Base-by-base conservation (phyloP, 2,888 invertebrate genomes). In the Tetragonisca angustula region DNA sequence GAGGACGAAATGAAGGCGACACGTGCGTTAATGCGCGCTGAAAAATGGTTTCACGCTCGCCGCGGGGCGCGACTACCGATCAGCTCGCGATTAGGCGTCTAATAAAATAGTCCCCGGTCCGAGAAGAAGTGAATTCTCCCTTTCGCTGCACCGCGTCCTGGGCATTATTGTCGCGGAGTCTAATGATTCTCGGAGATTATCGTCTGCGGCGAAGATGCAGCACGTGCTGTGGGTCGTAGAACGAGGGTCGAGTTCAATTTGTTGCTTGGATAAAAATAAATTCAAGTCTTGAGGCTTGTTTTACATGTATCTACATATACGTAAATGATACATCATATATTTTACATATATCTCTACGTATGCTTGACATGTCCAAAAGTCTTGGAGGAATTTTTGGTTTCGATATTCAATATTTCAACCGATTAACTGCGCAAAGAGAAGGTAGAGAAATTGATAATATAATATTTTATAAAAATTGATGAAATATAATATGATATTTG, bases 21-120 rank as follows among this genome's bases (percentile, higher is more conserved):
- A 92, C 91, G 91, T 90, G 76, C 84, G 84, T 81, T 91, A 90
- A 91, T 91, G 86, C 88, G 68, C 85, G 78, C 79, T 92, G 90
- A 92, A 91, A 91, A 91, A 92, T 92, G 87, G 88, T 92, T 91
- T 88, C 76, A 86, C 83, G 88, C 84, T 61, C 43, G 32, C 59
- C 59, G 50, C 19, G 79, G 74, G 78, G 52, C 59, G 70, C 54
- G 76, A 71, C 27, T 56, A n/a, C 59, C 32, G 74, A 36, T 67
- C 61, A 61, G 49, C 76, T n/a, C 43, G 64, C 85, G 87, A 87
- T 89, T 89, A 85, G 87, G 85, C 83, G 71, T 17, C 85, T 86
- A 87, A 91, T 91, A 90, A 91, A 91, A 88, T 85, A 72, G 79
- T n/a, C 79, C 71, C 88, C 88, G 79, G 76, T 70, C 59, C 62